Conservation (phyloP, 2,113 vertebrate species). For the human (Homo sapiens) region GRCh38 chr15:50342501-50343000, state of each 20-base stretch:
- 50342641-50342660: not conserved
- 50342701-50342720: not conserved
- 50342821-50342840: slow-evolving; percentile 7
- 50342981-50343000: no score
- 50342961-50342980: no score
- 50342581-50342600: not conserved
- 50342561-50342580: not conserved
- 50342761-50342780: not conserved
- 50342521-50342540: not conserved
- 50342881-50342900: not conserved
- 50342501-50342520: not conserved
- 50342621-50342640: not conserved
- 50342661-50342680: not conserved
- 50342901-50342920: no score
- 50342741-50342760: not conserved
- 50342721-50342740: not conserved
- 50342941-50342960: no score
- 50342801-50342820: not conserved
- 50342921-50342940: no score
- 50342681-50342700: not conserved
- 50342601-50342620: not conserved
- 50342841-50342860: not conserved
- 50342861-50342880: not conserved
- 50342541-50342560: not conserved
- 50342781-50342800: slow-evolving; percentile 24